Base-by-base conservation (phyloP, 2,797 vertebrate genomes). In the Enteromius unitaeniatus region DNA sequence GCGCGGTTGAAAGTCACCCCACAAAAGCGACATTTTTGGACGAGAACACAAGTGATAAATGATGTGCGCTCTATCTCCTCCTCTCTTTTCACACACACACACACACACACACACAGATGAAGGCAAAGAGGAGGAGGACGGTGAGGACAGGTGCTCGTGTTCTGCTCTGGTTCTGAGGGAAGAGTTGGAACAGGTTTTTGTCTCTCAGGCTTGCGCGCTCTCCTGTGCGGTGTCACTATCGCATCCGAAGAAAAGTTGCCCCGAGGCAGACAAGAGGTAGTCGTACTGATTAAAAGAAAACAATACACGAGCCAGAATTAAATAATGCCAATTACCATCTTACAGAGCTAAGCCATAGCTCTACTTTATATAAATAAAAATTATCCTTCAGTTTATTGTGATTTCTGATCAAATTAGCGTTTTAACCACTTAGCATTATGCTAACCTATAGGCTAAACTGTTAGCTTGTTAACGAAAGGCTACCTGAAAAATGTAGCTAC, bases 1-100 rank as follows among this genome's bases (percentile, higher is more conserved):
- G 82, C 83, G 58, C 81, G 78, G 85, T 60, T 87, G 87, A 90
- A 90, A 90, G 89, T 89, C 89, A 88, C 85, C 87, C 70, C 79
- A 82, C 72, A 78, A 84, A 77, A 78, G 80, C 68, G 77, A 86
- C 77, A 84, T 86, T 89, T 87, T 87, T 88, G 88, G 87, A 84
- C 58, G 86, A 86, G 79, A 84, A 81, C 73, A 75, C 78, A 40
- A 72, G 82, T 89, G 88, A 89, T 89, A 88, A 88, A 91, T 89
- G 87, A 89, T 82, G 79, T 65, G 55, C 67, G 60, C 83, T 83
- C 81, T 78, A 40, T 83, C 85, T 86, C 55, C 83, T 78, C 67
- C 62, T 47, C 80, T 81, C 75, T 67, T 26, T 45, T 21, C 31
- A 69, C 8, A 26, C 49, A 6, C 23, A 42, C 42, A 15, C 67